phyloP scores from a whole-genome alignment of 2,888 invertebrate genomes.

The Drosophila lacicola region DNA sequence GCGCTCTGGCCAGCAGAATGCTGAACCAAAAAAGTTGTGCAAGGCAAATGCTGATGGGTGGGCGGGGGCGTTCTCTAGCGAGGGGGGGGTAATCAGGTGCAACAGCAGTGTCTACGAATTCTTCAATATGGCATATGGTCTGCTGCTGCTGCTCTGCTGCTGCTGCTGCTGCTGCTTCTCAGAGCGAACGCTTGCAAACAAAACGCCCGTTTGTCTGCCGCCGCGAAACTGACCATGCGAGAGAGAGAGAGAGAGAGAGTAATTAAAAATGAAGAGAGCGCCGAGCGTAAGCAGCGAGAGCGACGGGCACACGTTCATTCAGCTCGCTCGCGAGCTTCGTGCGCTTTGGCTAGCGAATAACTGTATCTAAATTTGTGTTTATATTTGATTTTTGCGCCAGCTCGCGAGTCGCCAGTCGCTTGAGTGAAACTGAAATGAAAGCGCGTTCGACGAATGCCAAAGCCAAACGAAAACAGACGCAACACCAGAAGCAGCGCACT shows the following conservation, averaged over 20 bases:
- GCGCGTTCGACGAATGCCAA: constrained; percentile 62
- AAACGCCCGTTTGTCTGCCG: constrained; percentile 63
- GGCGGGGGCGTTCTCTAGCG: not conserved
- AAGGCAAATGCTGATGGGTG: constrained; percentile 46
- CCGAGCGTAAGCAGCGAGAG: constrained; percentile 10
- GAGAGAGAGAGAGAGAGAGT: not conserved
- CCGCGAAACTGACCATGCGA: constrained; percentile 39
- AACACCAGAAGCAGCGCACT: constrained; percentile 26
- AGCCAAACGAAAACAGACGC: constrained; percentile 43
- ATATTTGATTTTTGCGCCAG: constrained; percentile 78
- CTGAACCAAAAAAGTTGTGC: constrained; percentile 55
- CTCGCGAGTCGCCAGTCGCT: constrained; percentile 62
- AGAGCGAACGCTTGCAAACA: constrained; percentile 25
- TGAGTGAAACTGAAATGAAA: constrained; percentile 80
- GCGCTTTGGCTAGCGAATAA: constrained; percentile 46
- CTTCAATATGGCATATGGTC: constrained; percentile 5
- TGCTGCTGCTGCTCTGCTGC: constrained; percentile 7
- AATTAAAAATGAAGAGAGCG: constrained; percentile 4
- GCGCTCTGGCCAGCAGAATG: constrained; percentile 35
- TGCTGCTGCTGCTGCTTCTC: constrained; percentile 14
- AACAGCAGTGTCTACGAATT: constrained; percentile 56
- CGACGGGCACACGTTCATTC: constrained; percentile 6
- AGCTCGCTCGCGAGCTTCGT: constrained; percentile 12
- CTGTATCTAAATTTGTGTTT: constrained; percentile 75
- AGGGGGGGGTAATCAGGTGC: constrained; percentile 44